These are phyloP conservation scores for Anguilla obscura DNA, from an alignment of 2,797 vertebrate genomes.

Conservation along the genomic window DNA sequence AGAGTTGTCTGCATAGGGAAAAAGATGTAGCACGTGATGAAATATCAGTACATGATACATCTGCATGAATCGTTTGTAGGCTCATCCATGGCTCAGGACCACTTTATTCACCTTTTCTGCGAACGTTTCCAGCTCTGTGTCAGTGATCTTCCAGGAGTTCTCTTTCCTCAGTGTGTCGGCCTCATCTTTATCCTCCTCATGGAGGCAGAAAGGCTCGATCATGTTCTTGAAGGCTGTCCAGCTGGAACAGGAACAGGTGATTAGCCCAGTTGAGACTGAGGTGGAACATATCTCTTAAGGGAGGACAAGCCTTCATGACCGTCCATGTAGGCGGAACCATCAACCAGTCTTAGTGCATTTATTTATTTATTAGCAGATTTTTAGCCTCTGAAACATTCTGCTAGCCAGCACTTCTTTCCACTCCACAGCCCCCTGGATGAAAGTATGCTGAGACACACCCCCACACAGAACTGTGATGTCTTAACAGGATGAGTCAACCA, in stretches of 20 bases:
- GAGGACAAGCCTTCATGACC: not conserved
- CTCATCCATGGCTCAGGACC: not conserved
- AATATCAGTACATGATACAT: not conserved
- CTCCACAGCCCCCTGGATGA: no score
- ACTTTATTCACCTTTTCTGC: slow-evolving; percentile 89
- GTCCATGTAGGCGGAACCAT: not conserved
- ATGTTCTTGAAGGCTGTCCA: slow-evolving; percentile 91
- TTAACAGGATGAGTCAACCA: not conserved
- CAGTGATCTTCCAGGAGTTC: slow-evolving; percentile 91
- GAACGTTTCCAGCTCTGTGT: slow-evolving; percentile 84
- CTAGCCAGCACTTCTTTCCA: not conserved
- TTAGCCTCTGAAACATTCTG: not conserved
- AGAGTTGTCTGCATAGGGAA: slow-evolving; percentile 80
- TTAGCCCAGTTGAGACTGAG: not conserved
- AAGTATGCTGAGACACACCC: no score
- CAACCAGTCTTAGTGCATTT: not conserved
- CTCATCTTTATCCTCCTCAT: slow-evolving; percentile 80
- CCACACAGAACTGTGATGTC: no score
- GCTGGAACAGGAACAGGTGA: slow-evolving; percentile 66
- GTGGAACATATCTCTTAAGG: not conserved
- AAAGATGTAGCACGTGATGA: not conserved
- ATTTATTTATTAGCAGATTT: not conserved
- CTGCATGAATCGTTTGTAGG: not conserved
- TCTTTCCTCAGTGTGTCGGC: slow-evolving; percentile 81
- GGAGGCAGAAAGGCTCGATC: slow-evolving; percentile 91